Evolutionary conservation across 92 coral and sea anemone genomes (phyloP).

Genomic region (Epizoanthus illoricatus): DNA sequence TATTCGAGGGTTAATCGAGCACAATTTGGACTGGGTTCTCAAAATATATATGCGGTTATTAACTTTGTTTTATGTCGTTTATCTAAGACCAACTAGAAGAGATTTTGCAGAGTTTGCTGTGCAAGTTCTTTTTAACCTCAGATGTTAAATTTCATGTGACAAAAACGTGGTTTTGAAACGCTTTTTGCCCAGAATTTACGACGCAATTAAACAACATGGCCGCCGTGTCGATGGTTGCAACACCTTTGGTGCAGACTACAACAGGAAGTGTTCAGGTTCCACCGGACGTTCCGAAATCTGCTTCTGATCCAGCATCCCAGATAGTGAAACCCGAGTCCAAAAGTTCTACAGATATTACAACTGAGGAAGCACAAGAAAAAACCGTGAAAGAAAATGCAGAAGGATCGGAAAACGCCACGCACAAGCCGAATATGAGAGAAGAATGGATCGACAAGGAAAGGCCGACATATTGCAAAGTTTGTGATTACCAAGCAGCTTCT

Average conservation of each 20-base stretch:
- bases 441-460: slow-evolving; percentile 72
- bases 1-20: not conserved
- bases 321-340: not conserved
- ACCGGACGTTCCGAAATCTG: slow-evolving; percentile 33
- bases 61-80: no score
- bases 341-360: not conserved
- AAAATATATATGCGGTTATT: no score
- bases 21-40: no score
- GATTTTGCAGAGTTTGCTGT: no score
- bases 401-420: slow-evolving; percentile 17
- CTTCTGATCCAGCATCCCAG: slow-evolving; percentile 37
- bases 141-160: no score
- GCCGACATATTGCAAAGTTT: slow-evolving; percentile 81
- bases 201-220: no score
- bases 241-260: not conserved
- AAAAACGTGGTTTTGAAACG: no score
- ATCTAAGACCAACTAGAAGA: no score
- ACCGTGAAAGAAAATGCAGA: slow-evolving; percentile 11
- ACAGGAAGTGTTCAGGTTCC: not conserved
- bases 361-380: not conserved
- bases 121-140: no score
- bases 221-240: not conserved
- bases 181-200: no score
- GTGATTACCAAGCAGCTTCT: slow-evolving; percentile 72
- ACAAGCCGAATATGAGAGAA: slow-evolving; percentile 56